Evolutionary conservation across 2,888 invertebrate genomes (phyloP).

Genomic region (Cephus pulcher): DNA sequence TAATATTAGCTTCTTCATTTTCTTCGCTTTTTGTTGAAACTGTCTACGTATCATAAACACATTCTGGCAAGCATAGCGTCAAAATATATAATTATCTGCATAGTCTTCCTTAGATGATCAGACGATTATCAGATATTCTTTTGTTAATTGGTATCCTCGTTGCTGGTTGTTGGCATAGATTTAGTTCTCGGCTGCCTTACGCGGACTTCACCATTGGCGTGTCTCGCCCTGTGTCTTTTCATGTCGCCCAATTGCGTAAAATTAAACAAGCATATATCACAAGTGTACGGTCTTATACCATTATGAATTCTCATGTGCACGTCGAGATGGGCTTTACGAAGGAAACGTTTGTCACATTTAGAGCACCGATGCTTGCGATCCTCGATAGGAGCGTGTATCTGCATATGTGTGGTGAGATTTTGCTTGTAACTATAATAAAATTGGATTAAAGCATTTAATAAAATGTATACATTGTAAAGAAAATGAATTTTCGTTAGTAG

Average conservation of each 20-base stretch:
- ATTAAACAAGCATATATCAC: slow-evolving; percentile 44
- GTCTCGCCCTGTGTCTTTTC: slow-evolving; percentile 41
- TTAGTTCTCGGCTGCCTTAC: slow-evolving; percentile 15
- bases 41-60: neutral
- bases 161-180: slow-evolving; percentile 9
- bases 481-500: no score
- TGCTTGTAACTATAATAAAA: slow-evolving; percentile 38
- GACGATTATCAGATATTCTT: neutral
- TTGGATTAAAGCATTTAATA: neutral
- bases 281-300: slow-evolving; percentile 45
- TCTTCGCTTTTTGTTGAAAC: neutral
- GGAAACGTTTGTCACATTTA: slow-evolving; percentile 40
- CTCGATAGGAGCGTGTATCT: slow-evolving; percentile 40
- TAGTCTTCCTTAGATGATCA: neutral
- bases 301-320: slow-evolving; percentile 47
- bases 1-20: neutral
- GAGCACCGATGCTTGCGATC: slow-evolving; percentile 42
- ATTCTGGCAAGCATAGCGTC: neutral
- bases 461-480: neutral
- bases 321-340: slow-evolving; percentile 40
- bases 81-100: neutral
- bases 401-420: slow-evolving; percentile 40
- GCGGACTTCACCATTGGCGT: slow-evolving; percentile 27
- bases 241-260: slow-evolving; percentile 49
- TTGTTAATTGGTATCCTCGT: slow-evolving; percentile 12